Conservation (phyloP, 1,140 invertebrate genomes). For the Drosophila virilis region DNA sequence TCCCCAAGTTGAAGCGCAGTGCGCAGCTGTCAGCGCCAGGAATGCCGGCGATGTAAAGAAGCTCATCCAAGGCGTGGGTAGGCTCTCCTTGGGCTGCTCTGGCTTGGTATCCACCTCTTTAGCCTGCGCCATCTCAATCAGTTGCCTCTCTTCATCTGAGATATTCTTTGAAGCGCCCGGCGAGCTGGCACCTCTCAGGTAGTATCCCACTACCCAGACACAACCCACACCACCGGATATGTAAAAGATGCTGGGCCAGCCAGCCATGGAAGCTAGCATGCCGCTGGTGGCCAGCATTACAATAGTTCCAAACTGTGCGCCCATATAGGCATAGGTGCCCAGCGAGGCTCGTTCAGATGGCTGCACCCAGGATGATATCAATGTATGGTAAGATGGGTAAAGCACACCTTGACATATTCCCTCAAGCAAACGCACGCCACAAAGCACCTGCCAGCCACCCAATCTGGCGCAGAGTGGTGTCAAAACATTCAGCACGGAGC, state of each 20-base stretch:
- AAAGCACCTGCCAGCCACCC: conserved; percentile 87
- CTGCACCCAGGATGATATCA: conserved; percentile 92
- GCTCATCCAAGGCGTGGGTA: conserved; percentile 87
- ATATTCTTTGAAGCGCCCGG: conserved; percentile 87
- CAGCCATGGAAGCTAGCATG: conserved; percentile 86
- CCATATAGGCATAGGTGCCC: conserved; percentile 87
- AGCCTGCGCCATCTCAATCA: conserved; percentile 85
- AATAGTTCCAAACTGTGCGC: conserved; percentile 90
- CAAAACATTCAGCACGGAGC: conserved; percentile 84
- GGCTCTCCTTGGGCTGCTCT: conserved; percentile 37
- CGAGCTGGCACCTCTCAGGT: conserved; percentile 87
- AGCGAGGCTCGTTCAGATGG: conserved; percentile 86
- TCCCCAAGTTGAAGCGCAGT: conserved; percentile 96
- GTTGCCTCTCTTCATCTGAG: conserved; percentile 86
- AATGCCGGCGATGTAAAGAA: conserved; percentile 92
- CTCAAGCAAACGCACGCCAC: conserved; percentile 88
- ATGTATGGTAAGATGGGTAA: conserved; percentile 91
- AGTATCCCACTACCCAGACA: conserved; percentile 87
- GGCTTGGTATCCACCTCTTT: conserved; percentile 27
- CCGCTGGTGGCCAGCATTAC: conserved; percentile 85
- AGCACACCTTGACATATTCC: conserved; percentile 92
- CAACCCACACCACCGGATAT: conserved; percentile 88
- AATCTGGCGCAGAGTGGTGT: conserved; percentile 77
- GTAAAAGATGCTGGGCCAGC: conserved; percentile 93
- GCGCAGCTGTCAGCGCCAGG: conserved; percentile 92